A percentile compares a stretch with the other conserved stretches of the same genome.
These are phyloP conservation scores for Polydrusus cervinus DNA, from an alignment of 2,888 invertebrate species.

Conservation along the genomic window DNA sequence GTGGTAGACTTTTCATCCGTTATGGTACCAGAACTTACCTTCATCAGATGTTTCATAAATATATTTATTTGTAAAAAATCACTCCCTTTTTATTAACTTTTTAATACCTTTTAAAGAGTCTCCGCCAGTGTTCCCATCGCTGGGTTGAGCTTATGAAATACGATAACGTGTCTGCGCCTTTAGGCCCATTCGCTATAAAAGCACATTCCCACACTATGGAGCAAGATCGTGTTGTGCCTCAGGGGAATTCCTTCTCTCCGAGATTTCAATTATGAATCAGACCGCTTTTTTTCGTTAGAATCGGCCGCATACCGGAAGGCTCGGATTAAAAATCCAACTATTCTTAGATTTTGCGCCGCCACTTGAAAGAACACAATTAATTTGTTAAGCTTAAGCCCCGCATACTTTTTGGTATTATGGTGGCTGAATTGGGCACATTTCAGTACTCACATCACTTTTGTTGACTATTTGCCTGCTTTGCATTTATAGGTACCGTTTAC, in stretches of 20 bases:
- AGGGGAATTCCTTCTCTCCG: conserved; percentile 55
- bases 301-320: conserved; percentile 52
- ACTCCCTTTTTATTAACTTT: too few relatives aligned
- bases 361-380: conserved; percentile 14
- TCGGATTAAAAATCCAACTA: conserved; percentile 51
- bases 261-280: conserved; percentile 57
- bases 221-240: conserved; percentile 56
- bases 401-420: neutral
- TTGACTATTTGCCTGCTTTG: too few relatives aligned
- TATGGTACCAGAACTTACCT: too few relatives aligned
- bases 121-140: conserved; percentile 53
- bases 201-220: conserved; percentile 53
- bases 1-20: too few relatives aligned
- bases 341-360: conserved; percentile 48
- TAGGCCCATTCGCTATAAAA: conserved; percentile 41
- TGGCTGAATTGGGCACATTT: too few relatives aligned
- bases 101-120: neutral
- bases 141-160: conserved; percentile 44
- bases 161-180: conserved; percentile 49
- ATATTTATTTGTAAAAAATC: too few relatives aligned
- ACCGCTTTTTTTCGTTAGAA: conserved; percentile 36
- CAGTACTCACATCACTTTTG: too few relatives aligned
- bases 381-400: conserved; percentile 1
- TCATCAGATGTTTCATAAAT: too few relatives aligned
- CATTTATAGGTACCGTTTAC: too few relatives aligned